Percentiles rank a stretch among this genome's conserved stretches.
These are phyloP conservation scores for Scopus umbretta DNA, from an alignment of 2,113 vertebrate species.

Conservation along the genomic window DNA sequence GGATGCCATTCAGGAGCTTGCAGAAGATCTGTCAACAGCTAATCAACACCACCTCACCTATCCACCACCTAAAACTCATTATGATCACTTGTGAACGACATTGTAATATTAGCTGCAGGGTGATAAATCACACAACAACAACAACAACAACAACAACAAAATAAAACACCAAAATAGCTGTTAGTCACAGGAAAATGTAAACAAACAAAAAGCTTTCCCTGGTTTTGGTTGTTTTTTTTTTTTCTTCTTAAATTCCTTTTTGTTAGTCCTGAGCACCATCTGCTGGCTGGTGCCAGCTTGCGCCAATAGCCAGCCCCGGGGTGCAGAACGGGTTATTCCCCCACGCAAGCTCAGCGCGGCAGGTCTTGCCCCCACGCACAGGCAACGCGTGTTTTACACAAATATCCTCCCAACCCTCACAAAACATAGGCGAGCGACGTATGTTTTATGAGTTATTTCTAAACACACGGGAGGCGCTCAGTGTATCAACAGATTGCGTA, in stretches of 20 bases:
- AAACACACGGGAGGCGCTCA: accelerated
- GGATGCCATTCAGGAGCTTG: neutral
- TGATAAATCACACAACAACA: neutral
- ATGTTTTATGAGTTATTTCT: neutral
- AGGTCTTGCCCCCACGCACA: neutral
- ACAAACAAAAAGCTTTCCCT: neutral
- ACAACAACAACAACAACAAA: too few species aligned
- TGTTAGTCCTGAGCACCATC: conserved; percentile 47
- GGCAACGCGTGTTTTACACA: neutral
- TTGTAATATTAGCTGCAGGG: neutral
- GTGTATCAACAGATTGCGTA: neutral
- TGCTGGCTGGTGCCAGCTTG: conserved; percentile 7
- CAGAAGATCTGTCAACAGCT: neutral
- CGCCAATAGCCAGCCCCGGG: neutral
- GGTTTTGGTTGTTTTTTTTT: too few species aligned
- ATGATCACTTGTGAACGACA: neutral
- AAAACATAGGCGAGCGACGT: accelerated
- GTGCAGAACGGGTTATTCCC: neutral
- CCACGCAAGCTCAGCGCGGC: neutral
- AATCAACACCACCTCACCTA: neutral
- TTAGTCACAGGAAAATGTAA: neutral
- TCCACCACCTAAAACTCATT: neutral
- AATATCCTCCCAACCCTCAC: neutral
- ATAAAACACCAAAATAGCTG: neutral
- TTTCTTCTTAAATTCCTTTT: too few species aligned